These are phyloP conservation scores for Oncorhynchus kisutch DNA, from an alignment of 2,113 vertebrate genomes.

Conservation along the genomic window DNA sequence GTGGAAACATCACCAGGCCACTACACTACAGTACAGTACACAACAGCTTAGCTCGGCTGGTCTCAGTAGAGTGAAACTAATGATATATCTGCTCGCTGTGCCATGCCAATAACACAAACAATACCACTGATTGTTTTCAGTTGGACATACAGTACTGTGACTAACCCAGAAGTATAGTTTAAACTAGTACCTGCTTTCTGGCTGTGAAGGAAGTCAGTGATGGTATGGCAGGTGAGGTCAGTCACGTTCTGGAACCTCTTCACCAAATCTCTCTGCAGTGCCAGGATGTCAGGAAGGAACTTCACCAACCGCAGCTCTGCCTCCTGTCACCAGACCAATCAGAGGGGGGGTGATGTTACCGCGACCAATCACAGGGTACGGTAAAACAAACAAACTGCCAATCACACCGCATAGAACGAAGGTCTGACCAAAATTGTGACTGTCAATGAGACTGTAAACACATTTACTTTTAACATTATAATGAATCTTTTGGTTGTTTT, in stretches of 20 bases:
- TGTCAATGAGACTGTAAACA: not conserved
- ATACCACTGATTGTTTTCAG: not conserved
- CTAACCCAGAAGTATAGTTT: not conserved
- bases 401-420: not conserved
- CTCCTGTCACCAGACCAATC: slow-evolving; percentile 71
- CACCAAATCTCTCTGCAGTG: slow-evolving; percentile 84
- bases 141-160: not conserved
- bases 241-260: slow-evolving; percentile 84
- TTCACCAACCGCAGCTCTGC: slow-evolving; percentile 85
- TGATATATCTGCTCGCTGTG: no score
- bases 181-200: slow-evolving; percentile 78
- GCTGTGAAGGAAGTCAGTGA: slow-evolving; percentile 76
- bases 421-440: not conserved
- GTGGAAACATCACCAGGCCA: no score
- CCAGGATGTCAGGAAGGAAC: slow-evolving; percentile 86
- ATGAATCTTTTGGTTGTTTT: not conserved
- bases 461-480: not conserved
- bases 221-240: slow-evolving; percentile 64
- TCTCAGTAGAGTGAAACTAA: no score
- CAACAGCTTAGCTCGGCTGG: no score
- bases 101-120: no score
- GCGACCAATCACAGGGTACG: no score
- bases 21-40: no score
- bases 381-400: not conserved
- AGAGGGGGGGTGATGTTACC: not conserved